Evolutionary conservation across 2,113 vertebrate species (phyloP), one percentile per base, ranked within the genome.

Genomic region (Dolichallabes microphthalmus): DNA sequence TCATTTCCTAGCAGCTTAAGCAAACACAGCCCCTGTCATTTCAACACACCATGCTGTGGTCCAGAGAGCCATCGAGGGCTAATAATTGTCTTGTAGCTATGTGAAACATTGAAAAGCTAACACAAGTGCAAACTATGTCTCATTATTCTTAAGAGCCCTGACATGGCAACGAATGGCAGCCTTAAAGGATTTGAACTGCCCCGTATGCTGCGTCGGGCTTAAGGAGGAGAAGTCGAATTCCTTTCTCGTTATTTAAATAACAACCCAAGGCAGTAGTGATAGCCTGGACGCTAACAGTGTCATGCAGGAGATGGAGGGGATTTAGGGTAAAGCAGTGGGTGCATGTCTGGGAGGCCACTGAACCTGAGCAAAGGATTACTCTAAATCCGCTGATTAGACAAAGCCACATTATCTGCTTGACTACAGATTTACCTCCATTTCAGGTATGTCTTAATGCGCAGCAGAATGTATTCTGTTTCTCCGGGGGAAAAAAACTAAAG

Each of bases 371-470:
- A 20, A 79, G 82, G 74, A 86, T 86, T 79, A 74, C 19, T 32
- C n/a, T 83, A 71, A 69, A 83, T 60, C 86, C 69, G 32, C 53
- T 83, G 61, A 86, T 58, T 57, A 79, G 73, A 83, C 86, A 79
- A 66, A 71, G 53, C 45, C 61, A 55, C 74, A 61, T 78, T 82
- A 86, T 86, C 32, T 83, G 39, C 85, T 66, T 57, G 71, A 77
- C 27, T 76, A 60, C 61, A 86, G 58, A 78, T 76, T 17, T 20
- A 60, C 3, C 15, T 9, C 19, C 39, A 55, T 64, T 20, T 55
- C 58, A 76, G 60, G 76, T 45, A 73, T 39, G 71, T 82, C 80
- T 35, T 58, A 61, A 22, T 25, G 60, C 25, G 27, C 63, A 27
- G 63, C 68, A 39, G 69, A 74, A 83, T 45, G n/a, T 61, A 25